Evolutionary conservation across 2,888 invertebrate genomes (phyloP), one percentile per base, ranked within the genome.

Genomic region (Smittia sp.): DNA sequence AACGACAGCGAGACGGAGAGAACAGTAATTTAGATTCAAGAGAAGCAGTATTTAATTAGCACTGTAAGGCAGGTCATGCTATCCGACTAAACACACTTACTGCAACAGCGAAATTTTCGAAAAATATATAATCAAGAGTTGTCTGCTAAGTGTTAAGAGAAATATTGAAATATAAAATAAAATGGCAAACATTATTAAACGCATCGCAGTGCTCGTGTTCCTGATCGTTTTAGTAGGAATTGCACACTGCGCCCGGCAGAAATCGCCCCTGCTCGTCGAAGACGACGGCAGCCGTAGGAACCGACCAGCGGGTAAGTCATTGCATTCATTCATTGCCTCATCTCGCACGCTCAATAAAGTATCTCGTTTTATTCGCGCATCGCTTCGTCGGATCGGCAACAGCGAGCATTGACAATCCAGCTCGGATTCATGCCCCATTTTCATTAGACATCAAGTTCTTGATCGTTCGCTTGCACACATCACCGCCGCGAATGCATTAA

Each of bases 201-300:
- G 54, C 46, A 11, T 27, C 24, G 24, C 52, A 4, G 41, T 9
- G 27, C 24, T 69, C 11, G 25, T 69, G 20, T 11, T 54, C 3
- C 24, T 69, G 25, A 41, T 69, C 25, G 2, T 69, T 11, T 41
- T 69, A 24, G 52, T 54, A 18, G 69, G 69, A 69, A 52, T 69
- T 52, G 46, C 54, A 54, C 27, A 41, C 11, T 69, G 72, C 39
- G 58, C 84, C 77, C 84, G 87, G 78, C 85, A 87, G 78, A 87
- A 87, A 80, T 86, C 88, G 78, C 89, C 89, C 76, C 83, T 86
- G 77, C 83, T 88, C 79, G 83, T 85, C 75, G 89, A 89, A 81
- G 89, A 89, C 81, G 87, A 88, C 78, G 88, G 87, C 81, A 86
- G 86, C 76, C 85, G 88, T 73, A 87, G 88, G 78, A 86, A 86